Base-by-base conservation (phyloP, 2,888 invertebrate species). In the Lasioglossum villosulum region DNA sequence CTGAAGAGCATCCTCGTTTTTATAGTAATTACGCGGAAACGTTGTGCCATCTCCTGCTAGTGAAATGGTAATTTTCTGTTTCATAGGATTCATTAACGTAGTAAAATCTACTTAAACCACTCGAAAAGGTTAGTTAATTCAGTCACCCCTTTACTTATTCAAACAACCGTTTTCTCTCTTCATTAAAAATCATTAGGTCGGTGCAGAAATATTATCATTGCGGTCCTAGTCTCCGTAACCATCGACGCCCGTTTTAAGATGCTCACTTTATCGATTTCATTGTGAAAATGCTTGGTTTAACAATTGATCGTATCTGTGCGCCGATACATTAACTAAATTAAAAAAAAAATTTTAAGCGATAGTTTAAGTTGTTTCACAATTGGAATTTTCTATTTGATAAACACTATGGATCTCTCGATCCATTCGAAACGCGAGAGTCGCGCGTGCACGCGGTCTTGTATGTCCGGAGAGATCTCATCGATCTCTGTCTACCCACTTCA, bases 391-490 rank as follows among this genome's bases (percentile, higher is more conserved):
- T 12, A 12, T n/a, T 56, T 56, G 4, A n/a, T 56, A 12, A 56
- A 56, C n/a, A n/a, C n/a, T 56, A 34, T 48, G 30, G 30, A 48
- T 68, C 81, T 79, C 79, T 83, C 68, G 85, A 77, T 63, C 78
- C 74, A 85, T 84, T 83, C 79, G 80, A 80, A 68, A 75, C 83
- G 56, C 56, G n/a, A 56, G n/a, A 56, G 56, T 56, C 56, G 56
- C 3, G n/a, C 56, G n/a, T 10, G 70, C 76, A 73, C 71, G 74
- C 42, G 78, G 52, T 23, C 78, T 78, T 75, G 68, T 80, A 63
- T 66, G 59, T 71, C 75, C 52, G 56, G 74, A 85, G 76, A 73
- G 80, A 85, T 85, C 84, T 77, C 87, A 83, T 87, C 82, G 82
- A 88, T 87, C 84, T 75, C 72, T 73, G 63, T 48, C 68, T 70